phyloP scores from a whole-genome alignment of 2,888 invertebrate genomes.

The Chrysopilus asiliformis region DNA sequence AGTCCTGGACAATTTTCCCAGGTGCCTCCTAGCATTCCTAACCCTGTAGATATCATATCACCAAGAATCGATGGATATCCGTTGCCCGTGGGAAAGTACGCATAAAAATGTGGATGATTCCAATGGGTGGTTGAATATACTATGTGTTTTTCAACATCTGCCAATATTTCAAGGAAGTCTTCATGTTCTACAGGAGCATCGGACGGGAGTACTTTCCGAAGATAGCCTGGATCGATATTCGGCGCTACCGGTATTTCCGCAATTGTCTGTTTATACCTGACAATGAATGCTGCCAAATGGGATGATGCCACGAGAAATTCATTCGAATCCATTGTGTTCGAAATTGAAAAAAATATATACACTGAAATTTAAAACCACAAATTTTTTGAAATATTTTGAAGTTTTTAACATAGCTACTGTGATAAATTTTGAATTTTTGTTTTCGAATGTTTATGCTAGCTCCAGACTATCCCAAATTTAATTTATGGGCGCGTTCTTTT shows the following conservation, averaged over 20 bases:
- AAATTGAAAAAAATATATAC: too few species aligned
- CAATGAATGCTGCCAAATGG: constrained; percentile 1
- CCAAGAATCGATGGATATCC: constrained; percentile 66
- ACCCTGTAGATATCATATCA: constrained; percentile 62
- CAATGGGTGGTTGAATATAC: constrained; percentile 79
- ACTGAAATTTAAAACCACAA: too few species aligned
- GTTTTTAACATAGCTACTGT: too few species aligned
- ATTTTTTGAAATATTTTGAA: too few species aligned
- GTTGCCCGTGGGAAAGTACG: constrained; percentile 65
- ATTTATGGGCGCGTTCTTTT: too few species aligned
- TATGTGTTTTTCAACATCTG: constrained; percentile 68
- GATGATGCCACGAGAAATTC: too few species aligned
- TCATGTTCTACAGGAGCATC: constrained; percentile 66
- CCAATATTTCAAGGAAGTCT: constrained; percentile 63
- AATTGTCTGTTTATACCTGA: constrained; percentile 35
- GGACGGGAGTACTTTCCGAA: constrained; percentile 58
- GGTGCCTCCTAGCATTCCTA: constrained; percentile 66
- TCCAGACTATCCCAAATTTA: too few species aligned
- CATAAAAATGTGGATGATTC: constrained; percentile 79
- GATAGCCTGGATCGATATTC: constrained; percentile 71
- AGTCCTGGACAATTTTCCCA: constrained; percentile 77
- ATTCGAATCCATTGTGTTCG: too few species aligned
- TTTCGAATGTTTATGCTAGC: too few species aligned
- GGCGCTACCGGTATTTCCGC: constrained; percentile 33
- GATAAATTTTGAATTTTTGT: too few species aligned